Conservation (phyloP, 2,888 invertebrate genomes). For the Phasia obesa region DNA sequence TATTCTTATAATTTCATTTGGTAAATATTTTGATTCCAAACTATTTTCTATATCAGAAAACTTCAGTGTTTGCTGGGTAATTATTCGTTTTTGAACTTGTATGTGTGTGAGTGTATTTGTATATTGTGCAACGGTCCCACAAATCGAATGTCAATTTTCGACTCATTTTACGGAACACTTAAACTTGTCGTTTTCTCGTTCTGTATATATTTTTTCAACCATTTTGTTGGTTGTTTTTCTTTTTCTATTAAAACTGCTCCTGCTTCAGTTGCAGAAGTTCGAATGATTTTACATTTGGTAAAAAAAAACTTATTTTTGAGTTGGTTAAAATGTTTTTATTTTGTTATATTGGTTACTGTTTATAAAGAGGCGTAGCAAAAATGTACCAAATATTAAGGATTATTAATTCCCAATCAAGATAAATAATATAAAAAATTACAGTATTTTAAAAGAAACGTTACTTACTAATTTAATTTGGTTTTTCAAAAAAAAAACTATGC, state of each 20-base stretch:
- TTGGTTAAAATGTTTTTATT: constrained; percentile 53
- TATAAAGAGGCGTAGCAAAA: constrained; percentile 8
- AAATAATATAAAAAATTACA: not conserved
- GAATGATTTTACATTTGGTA: constrained; percentile 60
- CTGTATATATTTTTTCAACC: constrained; percentile 25
- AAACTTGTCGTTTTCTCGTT: constrained; percentile 72
- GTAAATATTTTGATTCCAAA: too few species aligned
- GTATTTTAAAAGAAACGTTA: not conserved
- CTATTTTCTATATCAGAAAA: too few species aligned
- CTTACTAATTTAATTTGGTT: not conserved
- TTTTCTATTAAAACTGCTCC: constrained; percentile 15
- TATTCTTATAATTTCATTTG: too few species aligned
- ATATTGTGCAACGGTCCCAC: constrained; percentile 78
- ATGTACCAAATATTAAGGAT: too few species aligned
- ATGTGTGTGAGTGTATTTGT: not conserved
- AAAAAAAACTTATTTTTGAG: constrained; percentile 22
- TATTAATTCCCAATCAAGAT: too few species aligned
- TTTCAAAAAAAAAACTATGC: not conserved
- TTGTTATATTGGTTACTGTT: constrained; percentile 30
- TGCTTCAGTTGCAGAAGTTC: constrained; percentile 55
- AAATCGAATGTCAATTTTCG: constrained; percentile 81
- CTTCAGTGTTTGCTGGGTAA: not conserved
- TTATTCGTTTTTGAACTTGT: too few species aligned
- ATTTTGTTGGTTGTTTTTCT: constrained; percentile 22
- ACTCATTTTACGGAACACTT: constrained; percentile 81